Percentiles rank a stretch among this genome's conserved stretches.
Evolutionary conservation across 2,888 invertebrate species (phyloP).

Genomic region (Megamerina dolium): DNA sequence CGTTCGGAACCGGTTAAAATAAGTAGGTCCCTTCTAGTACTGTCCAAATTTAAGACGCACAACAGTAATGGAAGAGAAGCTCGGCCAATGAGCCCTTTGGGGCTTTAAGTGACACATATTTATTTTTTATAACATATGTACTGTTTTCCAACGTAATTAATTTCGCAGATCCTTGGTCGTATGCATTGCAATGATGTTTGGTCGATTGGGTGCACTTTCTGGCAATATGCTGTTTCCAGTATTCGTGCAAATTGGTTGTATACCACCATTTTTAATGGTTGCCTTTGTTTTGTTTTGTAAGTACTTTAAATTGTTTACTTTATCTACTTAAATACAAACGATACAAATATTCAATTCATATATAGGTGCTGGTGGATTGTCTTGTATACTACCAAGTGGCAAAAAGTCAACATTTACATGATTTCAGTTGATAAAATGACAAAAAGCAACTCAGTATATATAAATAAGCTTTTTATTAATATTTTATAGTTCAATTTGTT

Average conservation of each 20-base stretch:
- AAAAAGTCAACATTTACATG: conserved; percentile 28
- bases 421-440: too few relatives aligned
- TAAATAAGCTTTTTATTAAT: too few relatives aligned
- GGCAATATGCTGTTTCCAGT: conserved; percentile 69
- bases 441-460: too few relatives aligned
- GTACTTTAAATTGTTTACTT: neutral
- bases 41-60: too few relatives aligned
- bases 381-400: conserved; percentile 32
- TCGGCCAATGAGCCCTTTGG: too few relatives aligned
- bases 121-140: neutral
- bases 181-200: conserved; percentile 64
- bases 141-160: neutral
- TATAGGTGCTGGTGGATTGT: conserved; percentile 32
- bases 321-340: neutral
- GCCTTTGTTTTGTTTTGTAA: conserved; percentile 51
- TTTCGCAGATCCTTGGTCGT: conserved; percentile 52
- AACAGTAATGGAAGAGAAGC: too few relatives aligned
- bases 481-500: too few relatives aligned
- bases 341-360: conserved; percentile 1
- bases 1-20: too few relatives aligned
- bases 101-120: too few relatives aligned
- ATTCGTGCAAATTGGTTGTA: conserved; percentile 61
- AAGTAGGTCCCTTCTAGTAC: too few relatives aligned
- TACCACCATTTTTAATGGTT: conserved; percentile 67
- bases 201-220: conserved; percentile 62